A percentile compares a stretch with the other conserved stretches of the same genome.
phyloP scores from a whole-genome alignment of 1,140 invertebrate species.

The Bradysia coprophila region DNA sequence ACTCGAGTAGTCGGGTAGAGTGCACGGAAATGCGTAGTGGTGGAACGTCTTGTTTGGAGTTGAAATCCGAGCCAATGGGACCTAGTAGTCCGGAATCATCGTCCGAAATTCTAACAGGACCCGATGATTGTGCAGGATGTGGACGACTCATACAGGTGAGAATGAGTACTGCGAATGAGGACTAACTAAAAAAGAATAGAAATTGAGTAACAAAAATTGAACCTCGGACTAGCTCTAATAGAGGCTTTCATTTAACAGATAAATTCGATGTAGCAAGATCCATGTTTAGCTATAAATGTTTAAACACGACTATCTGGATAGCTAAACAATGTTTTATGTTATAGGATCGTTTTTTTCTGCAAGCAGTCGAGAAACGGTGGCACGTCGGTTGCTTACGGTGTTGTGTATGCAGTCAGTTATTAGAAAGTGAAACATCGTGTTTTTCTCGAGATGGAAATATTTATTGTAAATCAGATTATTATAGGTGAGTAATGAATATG shows the following conservation, averaged over 20 bases:
- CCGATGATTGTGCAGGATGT: constrained; percentile 23
- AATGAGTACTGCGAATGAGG: no score
- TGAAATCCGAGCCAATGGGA: constrained; percentile 22
- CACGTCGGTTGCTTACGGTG: constrained; percentile 83
- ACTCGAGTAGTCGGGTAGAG: not conserved
- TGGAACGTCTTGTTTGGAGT: constrained; percentile 3
- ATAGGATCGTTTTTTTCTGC: constrained; percentile 82
- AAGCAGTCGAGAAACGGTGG: constrained; percentile 83
- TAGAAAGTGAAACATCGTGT: constrained; percentile 84
- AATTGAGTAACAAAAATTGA: not conserved
- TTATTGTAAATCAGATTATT: constrained; percentile 95
- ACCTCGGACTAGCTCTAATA: no score
- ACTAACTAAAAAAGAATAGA: no score
- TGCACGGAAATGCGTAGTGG: not conserved
- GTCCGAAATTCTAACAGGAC: constrained; percentile 12
- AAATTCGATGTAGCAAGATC: not conserved
- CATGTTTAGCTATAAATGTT: not conserved
- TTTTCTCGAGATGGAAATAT: constrained; percentile 87
- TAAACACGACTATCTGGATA: no score
- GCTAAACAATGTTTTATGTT: no score
- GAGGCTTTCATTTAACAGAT: no score
- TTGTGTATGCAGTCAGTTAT: constrained; percentile 70
- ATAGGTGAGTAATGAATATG: constrained; percentile 51
- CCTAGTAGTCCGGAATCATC: constrained; percentile 22
- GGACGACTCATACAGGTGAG: constrained; percentile 22